Evolutionary conservation across 2,797 vertebrate species (phyloP), one percentile per base, ranked within the genome.

Genomic region (Limosa lapponica): DNA sequence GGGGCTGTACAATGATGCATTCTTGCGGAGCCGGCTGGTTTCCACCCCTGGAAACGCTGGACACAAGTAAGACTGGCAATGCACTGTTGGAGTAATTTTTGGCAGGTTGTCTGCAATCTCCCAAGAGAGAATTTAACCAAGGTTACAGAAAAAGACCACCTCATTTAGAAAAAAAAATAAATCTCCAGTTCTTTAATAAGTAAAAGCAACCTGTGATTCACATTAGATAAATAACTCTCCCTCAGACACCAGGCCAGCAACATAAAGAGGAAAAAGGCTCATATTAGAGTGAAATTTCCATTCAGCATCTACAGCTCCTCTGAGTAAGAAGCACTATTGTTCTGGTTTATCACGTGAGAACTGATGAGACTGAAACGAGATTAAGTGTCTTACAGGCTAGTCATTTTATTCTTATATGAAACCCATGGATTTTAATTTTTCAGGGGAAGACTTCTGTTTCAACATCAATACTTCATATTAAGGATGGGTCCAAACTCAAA

Each of bases 1-100:
- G 51, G 34, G 25, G n/a, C 15, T 39, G 0, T 12, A 30, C 3
- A 1, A 8, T 22, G 44, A 12, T 22, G 8, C 15, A 12, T 8
- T 62, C 66, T 24, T 70, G 16, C 24, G 37, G 13, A 87, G 8
- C 30, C 20, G 25, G 11, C 8, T 65, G 49, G 6, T 43, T 94
- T 73, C 43, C n/a, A 55, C 1, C 14, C 16, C 24, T 58, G 72
- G 37, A 49, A 88, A 72, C 0, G 0, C 22, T 55, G 25, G 10
- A 30, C 25, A 61, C 6, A 61, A 48, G 12, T 34, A 57, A 57
- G 23, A 58, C 13, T 27, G 11, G 8, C 9, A 46, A 65, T 27
- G 32, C 6, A 12, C 2, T 8, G 1, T 3, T 11, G 8, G 19
- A 79, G 22, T 9, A 90, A 48, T 54, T 75, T 72, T 51, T 75